A percentile compares a stretch with the other conserved stretches of the same genome.
phyloP scores from a whole-genome alignment of 2,113 vertebrate genomes.

The Calonectris borealis region DNA sequence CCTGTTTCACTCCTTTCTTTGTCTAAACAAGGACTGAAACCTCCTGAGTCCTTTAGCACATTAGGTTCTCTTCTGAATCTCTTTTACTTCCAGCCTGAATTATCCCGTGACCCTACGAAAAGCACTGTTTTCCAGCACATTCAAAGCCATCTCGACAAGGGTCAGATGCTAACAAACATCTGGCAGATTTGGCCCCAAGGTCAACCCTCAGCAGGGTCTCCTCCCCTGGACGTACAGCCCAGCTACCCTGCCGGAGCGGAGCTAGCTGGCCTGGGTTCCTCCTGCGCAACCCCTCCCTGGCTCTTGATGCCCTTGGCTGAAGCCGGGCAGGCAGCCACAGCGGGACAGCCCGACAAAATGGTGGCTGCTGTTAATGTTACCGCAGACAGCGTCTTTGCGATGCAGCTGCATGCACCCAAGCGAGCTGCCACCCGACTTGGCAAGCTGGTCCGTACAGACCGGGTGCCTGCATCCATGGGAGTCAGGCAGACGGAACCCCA shows the following conservation, averaged over 20 bases:
- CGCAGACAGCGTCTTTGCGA: neutral
- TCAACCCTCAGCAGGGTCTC: neutral
- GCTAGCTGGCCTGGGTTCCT: neutral
- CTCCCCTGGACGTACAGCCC: neutral
- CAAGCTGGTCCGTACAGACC: neutral
- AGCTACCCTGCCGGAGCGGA: fast-evolving
- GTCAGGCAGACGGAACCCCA: neutral
- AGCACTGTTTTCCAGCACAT: neutral
- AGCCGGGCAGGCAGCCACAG: neutral
- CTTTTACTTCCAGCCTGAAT: neutral
- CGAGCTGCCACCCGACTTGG: neutral
- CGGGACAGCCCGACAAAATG: neutral
- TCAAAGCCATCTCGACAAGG: neutral
- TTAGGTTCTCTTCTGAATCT: neutral
- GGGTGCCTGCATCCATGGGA: neutral
- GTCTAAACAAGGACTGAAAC: neutral
- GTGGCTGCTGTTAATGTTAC: neutral
- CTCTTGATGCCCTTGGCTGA: neutral
- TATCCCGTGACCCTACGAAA: fast-evolving
- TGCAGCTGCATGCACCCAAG: neutral
- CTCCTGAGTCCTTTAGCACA: fast-evolving
- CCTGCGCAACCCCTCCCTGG: neutral
- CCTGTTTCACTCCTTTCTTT: neutral
- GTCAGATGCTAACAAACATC: neutral
- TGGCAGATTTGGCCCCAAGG: neutral